Base-by-base conservation (phyloP, 2,888 invertebrate species). In the Bruchidius siliquastri region DNA sequence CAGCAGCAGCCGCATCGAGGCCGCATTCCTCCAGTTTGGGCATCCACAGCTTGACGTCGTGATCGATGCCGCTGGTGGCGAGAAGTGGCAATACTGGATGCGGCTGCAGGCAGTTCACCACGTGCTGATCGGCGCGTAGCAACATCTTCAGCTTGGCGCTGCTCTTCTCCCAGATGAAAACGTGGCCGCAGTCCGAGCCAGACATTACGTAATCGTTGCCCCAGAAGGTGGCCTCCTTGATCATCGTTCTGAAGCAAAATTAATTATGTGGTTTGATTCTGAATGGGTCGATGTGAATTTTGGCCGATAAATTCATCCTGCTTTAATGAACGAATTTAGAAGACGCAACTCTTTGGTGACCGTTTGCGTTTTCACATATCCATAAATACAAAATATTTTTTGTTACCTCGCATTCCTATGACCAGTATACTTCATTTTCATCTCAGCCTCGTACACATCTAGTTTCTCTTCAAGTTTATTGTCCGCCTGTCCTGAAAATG, bases 161-260 rank as follows among this genome's bases (percentile, higher is more conserved):
- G 70, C 90, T 87, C 67, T 93, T 89, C 73, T 94, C 90, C 96
- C 95, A 96, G 66, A 94, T 88, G 82, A 96, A 95, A 20, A 96
- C 92, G 82, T 95, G 94, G 0, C 95, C 96, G 85, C 96, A 96
- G 86, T 96, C 96, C 20, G 94, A 94, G n/a, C 96, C 96, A 22
- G 94, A 94, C 91, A 95, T 92, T 20, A 96, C 91, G 86, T 90
- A 93, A 80, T 92, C 88, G 80, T 92, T 89, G 70, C 95, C 95
- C 94, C 94, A 96, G 86, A 95, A 96, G 74, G 92, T 91, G 2
- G 94, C 93, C 84, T 95, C 94, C 85, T 96, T 96, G 76, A 96
- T 95, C 94, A 93, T 92, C 72, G 92, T 93, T 83, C 91, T 92
- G 21, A 13, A 72, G 32, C 49, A 74, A n/a, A n/a, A n/a, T n/a